A percentile compares a stretch with the other conserved stretches of the same genome.
Evolutionary conservation across 2,797 vertebrate genomes (phyloP).

Genomic region (Malurus splendens): DNA sequence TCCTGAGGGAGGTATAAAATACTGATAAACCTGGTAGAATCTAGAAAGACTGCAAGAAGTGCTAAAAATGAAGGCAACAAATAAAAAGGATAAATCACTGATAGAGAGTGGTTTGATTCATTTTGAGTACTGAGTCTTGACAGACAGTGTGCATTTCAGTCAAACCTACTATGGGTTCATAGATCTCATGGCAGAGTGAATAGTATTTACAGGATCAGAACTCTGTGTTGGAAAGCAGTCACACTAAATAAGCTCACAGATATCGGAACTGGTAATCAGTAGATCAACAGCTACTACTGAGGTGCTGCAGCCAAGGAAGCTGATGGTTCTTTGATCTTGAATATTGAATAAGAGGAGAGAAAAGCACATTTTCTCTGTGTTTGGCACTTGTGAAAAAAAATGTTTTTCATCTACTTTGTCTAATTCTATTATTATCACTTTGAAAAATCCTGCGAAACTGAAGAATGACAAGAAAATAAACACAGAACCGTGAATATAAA

Average conservation of each 20-base stretch:
- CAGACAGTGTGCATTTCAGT: not conserved
- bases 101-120: not conserved
- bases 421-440: constrained; percentile 6
- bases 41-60: not conserved
- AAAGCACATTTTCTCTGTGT: not conserved
- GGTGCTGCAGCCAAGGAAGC: not conserved
- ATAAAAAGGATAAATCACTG: not conserved
- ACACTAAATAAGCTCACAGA: not conserved
- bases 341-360: not conserved
- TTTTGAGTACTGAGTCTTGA: not conserved
- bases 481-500: not conserved
- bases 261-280: not conserved
- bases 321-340: not conserved
- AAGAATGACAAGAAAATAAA: not conserved
- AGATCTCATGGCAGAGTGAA: not conserved
- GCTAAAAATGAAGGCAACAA: not conserved
- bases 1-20: not conserved
- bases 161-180: not conserved
- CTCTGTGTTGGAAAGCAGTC: not conserved
- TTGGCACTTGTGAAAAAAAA: not conserved
- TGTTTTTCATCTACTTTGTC: not conserved
- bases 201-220: not conserved
- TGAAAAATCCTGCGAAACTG: not conserved
- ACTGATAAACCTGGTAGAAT: not conserved
- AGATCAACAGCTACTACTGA: not conserved